Evolutionary conservation across 2,113 vertebrate species (phyloP), one percentile per base, ranked within the genome.

Genomic region (Turnix velox): DNA sequence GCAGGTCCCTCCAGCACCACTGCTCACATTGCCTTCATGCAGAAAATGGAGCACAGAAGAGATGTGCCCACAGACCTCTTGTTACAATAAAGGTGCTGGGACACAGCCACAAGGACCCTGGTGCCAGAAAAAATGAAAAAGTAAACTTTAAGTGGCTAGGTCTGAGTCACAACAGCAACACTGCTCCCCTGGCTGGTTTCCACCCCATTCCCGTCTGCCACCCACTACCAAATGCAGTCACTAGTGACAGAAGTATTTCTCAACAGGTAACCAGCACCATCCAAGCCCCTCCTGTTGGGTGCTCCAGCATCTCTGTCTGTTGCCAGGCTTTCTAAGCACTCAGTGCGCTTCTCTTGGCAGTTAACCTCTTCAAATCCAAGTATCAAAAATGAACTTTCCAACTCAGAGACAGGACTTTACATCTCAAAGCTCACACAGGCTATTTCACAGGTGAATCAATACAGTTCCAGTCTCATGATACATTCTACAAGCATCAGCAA

Each of bases 31-130:
- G 54, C 57, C 66, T 77, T 45, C 12, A 10, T 20, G 9, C 18
- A 68, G 72, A 78, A 65, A 40, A 12, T 0, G 0, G 15, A 20
- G 23, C 84, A 48, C 23, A 28, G 31, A 45, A 49, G 19, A 57
- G 39, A 39, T 12, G 27, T 6, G 39, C 18, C 16, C 33, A 22
- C 17, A 59, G 33, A 76, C 17, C 24, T 52, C 57, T 51, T 10
- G 12, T 40, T 37, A 13, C 3, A 62, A 18, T 5, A 12, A 12
- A 0, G 1, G 24, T 45, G 28, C 17, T n/a, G 49, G n/a, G 35
- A 79, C 27, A 55, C 27, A 46, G 39, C 20, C 37, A 31, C 20
- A 81, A 75, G 16, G 30, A 15, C 54, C 42, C 22, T 14, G 13
- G 40, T 16, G 58, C 11, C 65, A 68, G 19, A 43, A 16, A 27